phyloP scores from a whole-genome alignment of 2,113 vertebrate species.

The Leucopternis melanops region DNA sequence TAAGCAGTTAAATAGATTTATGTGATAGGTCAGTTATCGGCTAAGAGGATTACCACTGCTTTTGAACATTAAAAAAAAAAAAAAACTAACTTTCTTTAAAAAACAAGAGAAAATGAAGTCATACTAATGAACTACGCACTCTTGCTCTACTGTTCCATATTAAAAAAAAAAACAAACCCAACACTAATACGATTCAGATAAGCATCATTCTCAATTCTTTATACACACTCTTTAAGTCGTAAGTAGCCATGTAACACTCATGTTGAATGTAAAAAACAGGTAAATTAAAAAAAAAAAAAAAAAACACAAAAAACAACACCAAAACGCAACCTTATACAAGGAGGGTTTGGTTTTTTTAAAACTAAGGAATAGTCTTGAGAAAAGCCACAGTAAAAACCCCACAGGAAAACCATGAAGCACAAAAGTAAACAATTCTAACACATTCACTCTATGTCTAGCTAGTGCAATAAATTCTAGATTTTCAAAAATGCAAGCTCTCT shows the following conservation, averaged over 20 bases:
- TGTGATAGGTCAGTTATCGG: not conserved
- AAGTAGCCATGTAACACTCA: not conserved
- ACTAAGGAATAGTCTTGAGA: not conserved
- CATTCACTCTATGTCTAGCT: not conserved
- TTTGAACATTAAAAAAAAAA: not conserved
- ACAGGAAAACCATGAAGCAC: not conserved
- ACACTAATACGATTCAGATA: not conserved
- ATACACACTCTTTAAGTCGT: not conserved
- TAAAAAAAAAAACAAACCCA: no score
- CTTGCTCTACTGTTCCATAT: not conserved
- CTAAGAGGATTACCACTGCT: not conserved
- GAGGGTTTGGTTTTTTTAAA: not conserved
- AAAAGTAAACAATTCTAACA: not conserved
- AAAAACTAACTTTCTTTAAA: not conserved
- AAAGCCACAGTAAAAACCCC: not conserved
- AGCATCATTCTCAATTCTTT: not conserved
- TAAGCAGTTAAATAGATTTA: not conserved
- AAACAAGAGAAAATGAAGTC: not conserved
- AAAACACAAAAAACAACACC: not conserved
- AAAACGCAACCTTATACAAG: not conserved
- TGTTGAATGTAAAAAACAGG: not conserved
- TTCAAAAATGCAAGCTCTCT: not conserved
- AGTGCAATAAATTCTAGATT: not conserved
- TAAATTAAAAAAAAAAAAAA: not conserved
- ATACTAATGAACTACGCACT: not conserved